Evolutionary conservation across 2,113 vertebrate species (phyloP).

Genomic region (Ammodytes marinus): DNA sequence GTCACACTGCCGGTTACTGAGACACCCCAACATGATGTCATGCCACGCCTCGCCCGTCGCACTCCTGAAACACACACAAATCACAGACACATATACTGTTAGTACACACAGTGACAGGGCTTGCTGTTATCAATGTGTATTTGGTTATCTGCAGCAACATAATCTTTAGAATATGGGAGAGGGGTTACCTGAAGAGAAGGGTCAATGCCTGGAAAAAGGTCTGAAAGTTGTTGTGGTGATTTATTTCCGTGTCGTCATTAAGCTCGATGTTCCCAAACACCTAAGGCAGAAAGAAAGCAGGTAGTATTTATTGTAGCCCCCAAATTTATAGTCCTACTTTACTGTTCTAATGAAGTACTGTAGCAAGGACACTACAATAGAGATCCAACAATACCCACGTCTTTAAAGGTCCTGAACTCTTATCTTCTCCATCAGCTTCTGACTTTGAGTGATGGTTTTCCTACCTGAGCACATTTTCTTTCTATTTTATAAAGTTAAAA

Average conservation of each 20-base stretch:
- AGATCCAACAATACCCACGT: neutral
- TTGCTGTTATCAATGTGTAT: neutral
- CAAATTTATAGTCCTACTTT: neutral
- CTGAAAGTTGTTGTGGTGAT: conserved; percentile 96
- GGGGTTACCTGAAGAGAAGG: conserved; percentile 93
- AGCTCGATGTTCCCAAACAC: conserved; percentile 97
- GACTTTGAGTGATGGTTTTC: neutral
- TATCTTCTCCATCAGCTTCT: neutral
- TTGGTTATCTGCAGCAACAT: neutral
- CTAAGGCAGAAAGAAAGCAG: conserved; percentile 77
- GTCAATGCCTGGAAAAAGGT: conserved; percentile 96
- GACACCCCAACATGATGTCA: conserved; percentile 96
- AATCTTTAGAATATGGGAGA: neutral
- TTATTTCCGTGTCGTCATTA: conserved; percentile 90
- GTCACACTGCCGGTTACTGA: conserved; percentile 91
- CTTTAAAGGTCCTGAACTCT: neutral
- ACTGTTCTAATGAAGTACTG: neutral
- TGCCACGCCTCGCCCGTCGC: conserved; percentile 99
- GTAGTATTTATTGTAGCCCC: neutral
- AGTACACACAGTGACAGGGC: neutral
- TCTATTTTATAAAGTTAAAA: neutral
- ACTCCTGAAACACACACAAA: conserved; percentile 85
- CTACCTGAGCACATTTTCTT: neutral
- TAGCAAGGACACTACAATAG: neutral
- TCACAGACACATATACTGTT: neutral